These are phyloP conservation scores for Serranus cabrilla DNA, from an alignment of 2,797 vertebrate species.

Conservation along the genomic window DNA sequence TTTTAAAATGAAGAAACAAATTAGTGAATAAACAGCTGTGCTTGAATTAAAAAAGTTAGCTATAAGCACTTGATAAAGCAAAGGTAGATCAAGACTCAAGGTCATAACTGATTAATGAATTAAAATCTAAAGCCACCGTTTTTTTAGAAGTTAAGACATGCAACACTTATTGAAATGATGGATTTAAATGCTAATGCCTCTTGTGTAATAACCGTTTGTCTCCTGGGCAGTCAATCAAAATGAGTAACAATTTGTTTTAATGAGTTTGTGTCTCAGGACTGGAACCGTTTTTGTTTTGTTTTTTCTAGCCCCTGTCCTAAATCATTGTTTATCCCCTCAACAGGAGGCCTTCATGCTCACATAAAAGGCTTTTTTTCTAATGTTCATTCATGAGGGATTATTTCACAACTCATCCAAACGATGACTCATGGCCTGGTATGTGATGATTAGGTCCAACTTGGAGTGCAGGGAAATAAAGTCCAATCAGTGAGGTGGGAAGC, in stretches of 20 bases:
- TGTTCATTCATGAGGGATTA: constrained; percentile 76
- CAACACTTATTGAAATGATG: not conserved
- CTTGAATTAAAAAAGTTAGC: too few species aligned
- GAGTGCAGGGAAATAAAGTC: constrained; percentile 25
- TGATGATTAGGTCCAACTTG: constrained; percentile 65
- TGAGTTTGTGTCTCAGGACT: constrained; percentile 35
- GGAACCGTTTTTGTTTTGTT: constrained; percentile 18
- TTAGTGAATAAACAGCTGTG: too few species aligned
- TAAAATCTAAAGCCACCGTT: not conserved
- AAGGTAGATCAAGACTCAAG: not conserved
- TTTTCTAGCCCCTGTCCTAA: constrained; percentile 32
- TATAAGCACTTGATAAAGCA: not conserved
- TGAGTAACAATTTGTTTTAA: constrained; percentile 38
- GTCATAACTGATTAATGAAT: not conserved
- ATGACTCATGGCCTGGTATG: constrained; percentile 77
- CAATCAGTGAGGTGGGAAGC: constrained; percentile 4
- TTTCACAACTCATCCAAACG: constrained; percentile 77
- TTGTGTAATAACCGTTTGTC: constrained; percentile 1
- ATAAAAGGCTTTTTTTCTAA: constrained; percentile 65
- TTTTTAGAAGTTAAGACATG: not conserved
- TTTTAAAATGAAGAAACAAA: too few species aligned
- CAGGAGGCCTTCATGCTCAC: constrained; percentile 38
- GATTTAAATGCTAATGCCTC: not conserved
- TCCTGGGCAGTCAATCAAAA: constrained; percentile 18
- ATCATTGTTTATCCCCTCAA: constrained; percentile 60